Evolutionary conservation across 2,888 invertebrate species (phyloP), one percentile per base, ranked within the genome.

Genomic region (Mythimna lalbum): DNA sequence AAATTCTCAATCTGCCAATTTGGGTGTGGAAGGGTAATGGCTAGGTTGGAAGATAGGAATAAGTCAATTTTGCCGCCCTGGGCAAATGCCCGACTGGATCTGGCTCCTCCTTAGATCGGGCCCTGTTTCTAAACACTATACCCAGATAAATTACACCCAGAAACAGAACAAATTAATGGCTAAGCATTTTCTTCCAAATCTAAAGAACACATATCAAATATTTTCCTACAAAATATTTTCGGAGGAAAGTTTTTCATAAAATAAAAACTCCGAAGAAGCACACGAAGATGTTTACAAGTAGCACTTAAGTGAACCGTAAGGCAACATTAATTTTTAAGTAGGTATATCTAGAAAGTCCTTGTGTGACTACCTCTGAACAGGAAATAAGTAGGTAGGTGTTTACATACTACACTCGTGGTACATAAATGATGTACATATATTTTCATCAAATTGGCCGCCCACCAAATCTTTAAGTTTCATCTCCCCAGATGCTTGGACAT

Each of bases 381-480:
- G 83, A 83, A 80, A 85, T 83, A 84, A 82, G 85, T 83, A 85
- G 78, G 83, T 60, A 81, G 74, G 63, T 75, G 60, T 73, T 66
- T 73, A 80, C 69, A 74, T 76, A 74, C 66, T 59, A 76, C 63
- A 55, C 53, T 69, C 55, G 9, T 61, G 57, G 75, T 82, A 72
- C 59, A 69, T 65, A 69, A 81, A 75, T 65, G 63, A 76, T 53
- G 76, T 19, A 43, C 43, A 43, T 55, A 69, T 80, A 82, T 82
- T 76, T 77, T 66, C 76, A 73, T 84, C 60, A 83, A 86, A 87
- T 85, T 86, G 86, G 85, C 81, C 23, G 53, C 73, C 55, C 56
- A 69, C 73, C 84, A 82, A 79, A 87, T 88, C 86, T 82, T 21
- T 56, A 27, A 47, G 73, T 90, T 88, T 88, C 87, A 91, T 89